Base-by-base conservation (phyloP, 2,113 vertebrate genomes). In the Hiodon tergisus region DNA sequence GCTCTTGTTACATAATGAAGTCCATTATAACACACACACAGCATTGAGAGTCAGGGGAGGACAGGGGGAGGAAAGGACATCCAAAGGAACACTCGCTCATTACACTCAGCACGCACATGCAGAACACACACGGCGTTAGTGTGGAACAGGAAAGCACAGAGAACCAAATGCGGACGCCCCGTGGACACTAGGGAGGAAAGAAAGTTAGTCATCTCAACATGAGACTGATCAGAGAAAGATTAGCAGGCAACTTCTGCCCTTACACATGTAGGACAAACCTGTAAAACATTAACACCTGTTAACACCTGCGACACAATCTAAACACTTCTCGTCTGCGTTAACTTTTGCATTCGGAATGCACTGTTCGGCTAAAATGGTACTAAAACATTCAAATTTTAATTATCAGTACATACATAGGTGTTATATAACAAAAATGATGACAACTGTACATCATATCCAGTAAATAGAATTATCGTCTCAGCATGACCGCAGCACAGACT, bases 11-110 rank as follows among this genome's bases (percentile, higher is more conserved):
- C 71, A 76, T 75, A 82, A 81, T 62, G 75, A 48, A 79, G 72
- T 77, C 79, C 78, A 82, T 82, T 80, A 82, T 68, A 78, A 48
- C 72, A 69, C 74, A 75, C 62, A 61, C 65, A 77, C 71, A 53
- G 71, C 62, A 78, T 77, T 76, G 54, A 68, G 54, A 67, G 71
- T 71, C 75, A 78, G 16, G 74, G 73, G 62, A 79, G 65, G 71
- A 81, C 59, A 68, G 65, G 11, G 55, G 72, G 5, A 73, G 76
- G 65, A 68, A 8, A 55, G 59, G 67, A 67, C 31, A 59, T 58
- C 57, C 55, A 58, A 2, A 14, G 50, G 6, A 72, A 6, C 4
- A 31, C 31, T 31, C 31, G 31, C 31, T 31, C 31, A 31, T 31
- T 31, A 31, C 31, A 31, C 31, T 31, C 31, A 31, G 31, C 31